phyloP scores from a whole-genome alignment of 2,113 vertebrate genomes.

The Strix aluco region DNA sequence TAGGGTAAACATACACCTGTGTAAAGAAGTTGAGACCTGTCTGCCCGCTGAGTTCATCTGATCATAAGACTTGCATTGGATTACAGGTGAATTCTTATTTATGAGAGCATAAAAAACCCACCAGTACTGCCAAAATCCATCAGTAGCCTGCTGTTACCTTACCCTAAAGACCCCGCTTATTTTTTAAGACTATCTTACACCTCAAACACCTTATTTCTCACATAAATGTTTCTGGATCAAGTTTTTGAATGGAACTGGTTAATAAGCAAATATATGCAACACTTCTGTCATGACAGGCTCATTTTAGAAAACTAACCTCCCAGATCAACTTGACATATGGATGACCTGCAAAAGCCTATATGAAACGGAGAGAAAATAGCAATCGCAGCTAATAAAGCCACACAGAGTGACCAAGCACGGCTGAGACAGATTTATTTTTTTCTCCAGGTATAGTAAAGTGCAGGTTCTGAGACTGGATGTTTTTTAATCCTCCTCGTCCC shows the following conservation, averaged over 20 bases:
- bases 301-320: fast-evolving
- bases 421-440: background rate
- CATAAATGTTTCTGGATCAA: background rate
- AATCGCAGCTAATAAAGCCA: background rate
- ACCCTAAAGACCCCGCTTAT: too few species aligned
- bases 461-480: background rate
- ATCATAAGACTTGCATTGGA: fast-evolving
- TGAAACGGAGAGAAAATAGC: fast-evolving
- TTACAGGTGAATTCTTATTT: background rate
- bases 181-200: background rate
- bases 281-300: background rate
- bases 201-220: background rate
- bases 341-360: background rate
- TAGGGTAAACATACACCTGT: background rate
- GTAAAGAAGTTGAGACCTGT: background rate
- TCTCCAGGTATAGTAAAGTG: background rate
- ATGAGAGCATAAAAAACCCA: background rate
- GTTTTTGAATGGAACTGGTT: background rate
- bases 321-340: fast-evolving
- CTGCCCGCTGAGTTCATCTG: background rate
- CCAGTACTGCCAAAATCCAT: background rate
- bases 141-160: background rate
- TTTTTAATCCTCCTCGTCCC: background rate
- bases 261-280: background rate
- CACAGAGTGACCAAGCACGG: background rate